Evolutionary conservation across 2,797 vertebrate genomes (phyloP).

Genomic region (Schizothorax lantsangensis): DNA sequence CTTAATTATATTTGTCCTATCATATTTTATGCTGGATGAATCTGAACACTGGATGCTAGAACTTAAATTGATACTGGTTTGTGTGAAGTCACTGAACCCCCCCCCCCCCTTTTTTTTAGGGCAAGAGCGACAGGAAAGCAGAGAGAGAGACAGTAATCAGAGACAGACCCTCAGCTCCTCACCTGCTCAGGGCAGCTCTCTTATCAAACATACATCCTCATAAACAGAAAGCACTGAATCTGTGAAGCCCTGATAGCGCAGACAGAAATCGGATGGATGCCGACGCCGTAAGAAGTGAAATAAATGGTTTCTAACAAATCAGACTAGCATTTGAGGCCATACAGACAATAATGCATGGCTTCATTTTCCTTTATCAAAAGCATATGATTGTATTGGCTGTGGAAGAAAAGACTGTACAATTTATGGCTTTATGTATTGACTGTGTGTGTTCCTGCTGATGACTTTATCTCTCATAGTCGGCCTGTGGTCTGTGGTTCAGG

Average conservation of each 20-base stretch:
- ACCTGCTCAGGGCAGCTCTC: conserved; percentile 7
- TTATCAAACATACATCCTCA: conserved; percentile 20
- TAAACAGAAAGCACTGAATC: conserved; percentile 15
- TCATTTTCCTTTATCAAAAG: conserved; percentile 13
- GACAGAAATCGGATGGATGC: conserved; percentile 34
- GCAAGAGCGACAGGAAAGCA: background rate
- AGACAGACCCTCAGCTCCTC: background rate
- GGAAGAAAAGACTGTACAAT: conserved; percentile 26
- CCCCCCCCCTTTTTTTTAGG: background rate
- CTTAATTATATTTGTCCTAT: conserved; percentile 76
- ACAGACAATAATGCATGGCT: background rate
- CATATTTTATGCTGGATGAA: conserved; percentile 66
- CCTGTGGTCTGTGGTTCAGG: background rate
- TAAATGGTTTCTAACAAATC: conserved; percentile 11
- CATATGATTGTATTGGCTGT: conserved; percentile 25
- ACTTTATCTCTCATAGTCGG: conserved; percentile 10
- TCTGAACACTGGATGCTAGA: conserved; percentile 64
- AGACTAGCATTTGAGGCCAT: conserved; percentile 1
- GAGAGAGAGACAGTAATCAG: background rate
- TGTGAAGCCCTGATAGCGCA: conserved; percentile 33
- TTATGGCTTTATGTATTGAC: conserved; percentile 18
- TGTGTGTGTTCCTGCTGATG: conserved; percentile 11
- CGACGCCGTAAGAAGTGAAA: background rate
- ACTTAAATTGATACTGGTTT: conserved; percentile 68
- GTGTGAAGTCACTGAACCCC: conserved; percentile 42